Conservation (phyloP, 2,888 invertebrate species). For the Drosophila fungiperda region DNA sequence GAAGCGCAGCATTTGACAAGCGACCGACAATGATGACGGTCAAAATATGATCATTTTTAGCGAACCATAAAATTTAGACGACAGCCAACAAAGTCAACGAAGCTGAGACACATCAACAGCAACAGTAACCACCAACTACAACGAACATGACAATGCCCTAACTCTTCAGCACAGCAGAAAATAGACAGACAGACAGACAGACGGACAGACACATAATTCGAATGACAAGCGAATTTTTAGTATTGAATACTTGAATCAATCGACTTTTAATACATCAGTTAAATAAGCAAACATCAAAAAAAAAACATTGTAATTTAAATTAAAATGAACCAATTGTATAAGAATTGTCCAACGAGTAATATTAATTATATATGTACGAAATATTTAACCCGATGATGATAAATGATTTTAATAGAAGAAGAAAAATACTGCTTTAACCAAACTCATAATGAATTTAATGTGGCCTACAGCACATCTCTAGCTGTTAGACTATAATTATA, state of each 20-base stretch:
- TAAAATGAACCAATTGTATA: background rate
- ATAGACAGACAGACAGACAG: constrained; percentile 2
- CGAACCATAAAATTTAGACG: constrained; percentile 67
- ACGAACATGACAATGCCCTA: constrained; percentile 33
- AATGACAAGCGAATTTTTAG: constrained; percentile 12
- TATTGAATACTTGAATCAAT: constrained; percentile 42
- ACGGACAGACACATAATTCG: constrained; percentile 1
- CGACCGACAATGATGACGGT: constrained; percentile 65
- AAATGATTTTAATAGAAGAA: background rate
- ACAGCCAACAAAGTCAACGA: constrained; percentile 41
- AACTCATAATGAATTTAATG: background rate
- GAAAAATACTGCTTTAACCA: background rate
- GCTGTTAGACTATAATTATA: background rate
- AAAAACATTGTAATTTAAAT: background rate
- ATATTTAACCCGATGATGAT: background rate
- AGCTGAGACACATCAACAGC: constrained; percentile 4
- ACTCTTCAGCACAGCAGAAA: constrained; percentile 20
- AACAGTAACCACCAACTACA: background rate
- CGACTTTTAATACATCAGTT: constrained; percentile 8
- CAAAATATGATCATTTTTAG: constrained; percentile 55
- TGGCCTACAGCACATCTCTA: constrained; percentile 1
- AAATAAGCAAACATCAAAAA: background rate
- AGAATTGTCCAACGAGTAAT: background rate
- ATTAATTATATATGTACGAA: background rate
- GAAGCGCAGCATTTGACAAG: constrained; percentile 59